Evolutionary conservation across 2,113 vertebrate genomes (phyloP), one percentile per base, ranked within the genome.

Genomic region (Epinephelus cyanopodus): DNA sequence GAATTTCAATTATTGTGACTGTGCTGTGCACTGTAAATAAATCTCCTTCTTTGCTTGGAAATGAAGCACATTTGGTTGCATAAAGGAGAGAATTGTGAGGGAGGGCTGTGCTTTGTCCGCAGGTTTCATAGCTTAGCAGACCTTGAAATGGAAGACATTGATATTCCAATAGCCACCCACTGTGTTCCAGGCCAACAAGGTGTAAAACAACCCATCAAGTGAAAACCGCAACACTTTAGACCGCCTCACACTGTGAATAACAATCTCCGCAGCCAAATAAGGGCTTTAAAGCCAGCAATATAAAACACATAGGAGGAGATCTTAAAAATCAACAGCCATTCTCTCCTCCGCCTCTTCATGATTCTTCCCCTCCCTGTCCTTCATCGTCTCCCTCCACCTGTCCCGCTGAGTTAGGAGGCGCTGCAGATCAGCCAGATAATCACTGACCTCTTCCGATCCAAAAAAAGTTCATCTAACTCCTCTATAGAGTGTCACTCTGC

Each of bases 371-470:
- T 73, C 33, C 15, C 29, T 17, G 61, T 70, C 56, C 23, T 50
- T 66, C 64, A 50, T 45, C 17, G 12, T 75, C 48, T 47, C n/a
- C 23, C 18, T 64, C 50, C 54, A 29, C 56, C 47, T 4, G 5
- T 60, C 50, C 61, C 21, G 2, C 53, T 69, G 75, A 90, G 80
- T 78, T 65, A 54, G 60, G 61, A 65, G 67, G 68, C 77, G 70
- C 76, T 42, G 10, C 64, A 74, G 85, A 88, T 86, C 56, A 87
- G 62, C 50, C 33, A 39, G 76, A 85, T 89, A 87, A 81, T 75
- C 76, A n/a, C 63, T 3, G 72, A 79, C 83, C 74, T 74, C 86
- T 39, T 45, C 61, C 61, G 77, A 77, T 75, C 77, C 21, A 17
- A 45, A 83, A 54, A 54, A 73, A 42, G 68, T 83, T 76, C 67